phyloP scores from a whole-genome alignment of 2,888 invertebrate species.

The Pharmacophagus antenor region DNA sequence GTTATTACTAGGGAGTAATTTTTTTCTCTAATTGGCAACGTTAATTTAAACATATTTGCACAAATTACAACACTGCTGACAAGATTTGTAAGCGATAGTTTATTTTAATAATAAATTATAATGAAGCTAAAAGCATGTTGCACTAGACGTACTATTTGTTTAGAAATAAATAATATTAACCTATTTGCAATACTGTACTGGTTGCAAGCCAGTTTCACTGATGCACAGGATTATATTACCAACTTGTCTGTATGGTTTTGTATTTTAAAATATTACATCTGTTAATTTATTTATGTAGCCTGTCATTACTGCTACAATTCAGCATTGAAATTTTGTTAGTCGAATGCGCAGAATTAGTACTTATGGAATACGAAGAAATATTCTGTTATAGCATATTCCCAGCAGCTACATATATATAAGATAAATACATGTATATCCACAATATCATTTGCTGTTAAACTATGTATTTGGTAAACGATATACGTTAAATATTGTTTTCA shows the following conservation, averaged over 20 bases:
- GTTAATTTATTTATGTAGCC: background rate
- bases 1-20: background rate
- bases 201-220: conserved; percentile 24
- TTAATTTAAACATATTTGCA: background rate
- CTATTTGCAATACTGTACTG: conserved; percentile 27
- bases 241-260: background rate
- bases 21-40: background rate
- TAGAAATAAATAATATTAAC: conserved; percentile 24
- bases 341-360: background rate
- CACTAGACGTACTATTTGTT: conserved; percentile 25
- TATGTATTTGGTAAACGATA: background rate
- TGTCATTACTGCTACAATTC: background rate
- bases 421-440: background rate
- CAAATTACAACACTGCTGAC: conserved; percentile 8
- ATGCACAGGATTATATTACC: conserved; percentile 20
- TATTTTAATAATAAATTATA: conserved; percentile 20
- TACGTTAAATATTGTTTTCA: too few species aligned
- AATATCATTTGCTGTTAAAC: background rate
- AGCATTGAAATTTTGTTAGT: background rate
- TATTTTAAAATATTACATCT: background rate
- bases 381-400: background rate
- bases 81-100: conserved; percentile 14
- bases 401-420: too few species aligned
- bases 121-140: conserved; percentile 24
- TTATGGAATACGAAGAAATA: background rate